Base-by-base conservation (phyloP, 2,797 vertebrate species). In the Acanthopagrus latus region DNA sequence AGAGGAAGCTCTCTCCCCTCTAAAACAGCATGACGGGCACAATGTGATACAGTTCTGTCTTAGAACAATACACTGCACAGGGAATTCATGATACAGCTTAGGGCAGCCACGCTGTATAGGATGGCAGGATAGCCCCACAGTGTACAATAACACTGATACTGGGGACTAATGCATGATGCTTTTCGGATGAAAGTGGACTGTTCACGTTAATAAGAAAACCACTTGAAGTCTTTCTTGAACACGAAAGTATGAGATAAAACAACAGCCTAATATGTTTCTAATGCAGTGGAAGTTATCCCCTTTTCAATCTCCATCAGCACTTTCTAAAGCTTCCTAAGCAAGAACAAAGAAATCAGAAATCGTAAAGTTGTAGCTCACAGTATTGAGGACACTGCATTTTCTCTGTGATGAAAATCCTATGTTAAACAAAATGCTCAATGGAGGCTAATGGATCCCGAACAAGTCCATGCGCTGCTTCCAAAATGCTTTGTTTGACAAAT, bases 401-500 rank as follows among this genome's bases (percentile, higher is more conserved):
- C 93, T 85, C 92, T 93, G 90, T 92, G 92, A 93, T 93, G 93
- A 95, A 94, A 95, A 94, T 94, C 93, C 93, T 92, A 93, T 92
- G 91, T 94, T 94, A 93, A 95, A 95, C 93, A 94, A 94, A 94
- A 94, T 95, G 90, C 89, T 94, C 93, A 93, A 93, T 94, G 93
- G 92, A 93, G 83, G 90, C 93, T 93, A 94, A 94, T 95, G 92
- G 93, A 95, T 95, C 90, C 86, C 62, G 78, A 92, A 93, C 92
- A 92, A 88, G 91, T 93, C 93, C 87, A 94, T 93, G 90, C 91
- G 74, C 90, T 85, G 91, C 92, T 92, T 93, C 91, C 92, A 93
- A 94, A 95, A 94, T 93, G 94, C 94, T 94, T 95, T 95, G 94
- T 95, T 95, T 94, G 93, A 92, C 94, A 93, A 93, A 95, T 95